Evolutionary conservation across 64 coral and sea anemone genomes (phyloP), one percentile per base, ranked within the genome.

Genomic region (Montipora capricornis): DNA sequence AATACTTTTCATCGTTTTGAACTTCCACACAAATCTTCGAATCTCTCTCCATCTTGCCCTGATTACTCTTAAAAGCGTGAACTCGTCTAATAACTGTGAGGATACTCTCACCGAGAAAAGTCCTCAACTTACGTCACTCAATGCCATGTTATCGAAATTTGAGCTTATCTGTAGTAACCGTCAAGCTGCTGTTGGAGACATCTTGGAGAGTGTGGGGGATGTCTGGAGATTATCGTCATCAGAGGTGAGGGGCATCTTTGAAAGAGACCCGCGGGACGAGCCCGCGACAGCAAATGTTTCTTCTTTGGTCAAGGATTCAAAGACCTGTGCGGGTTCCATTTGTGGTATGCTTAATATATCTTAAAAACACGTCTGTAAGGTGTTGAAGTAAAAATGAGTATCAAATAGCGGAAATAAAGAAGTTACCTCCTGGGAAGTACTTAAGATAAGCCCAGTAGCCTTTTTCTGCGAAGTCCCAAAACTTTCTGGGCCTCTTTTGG

Each of bases 241-340:
- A 79, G 74, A 57, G 59, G 87, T 44, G 59, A 83, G 14, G 16
- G 81, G 57, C 47, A 44, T 45, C 53, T 47, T 29, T 29, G 87
- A 58, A 6, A 79, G 62, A 44, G 29, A n/a, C 44, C 75, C 48
- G 46, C 81, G 91, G 29, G 92, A 80, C 47, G 91, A 60, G 19
- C 74, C 92, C 73, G 81, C 77, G 44, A 64, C 74, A 53, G 74
- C 80, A 3, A 10, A 51, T 50, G 81, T 22, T 20, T 96, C 95
- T 20, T 96, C 95, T 82, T 96, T 92, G 47, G 79, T 90, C 51
- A 96, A 51, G 22, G 95, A 96, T 71, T 96, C 95, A 75, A 96
- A 94, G 80, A 91, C 94, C 24, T 87, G 89, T 2, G 75, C 74
- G 14, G 78, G 66, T 19, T 96, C 91, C 60, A 96, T 16, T 44